A percentile compares a stretch with the other conserved stretches of the same genome.
These are phyloP conservation scores for Percopsis omiscomaycus DNA, from an alignment of 2,797 vertebrate species.

Conservation along the genomic window DNA sequence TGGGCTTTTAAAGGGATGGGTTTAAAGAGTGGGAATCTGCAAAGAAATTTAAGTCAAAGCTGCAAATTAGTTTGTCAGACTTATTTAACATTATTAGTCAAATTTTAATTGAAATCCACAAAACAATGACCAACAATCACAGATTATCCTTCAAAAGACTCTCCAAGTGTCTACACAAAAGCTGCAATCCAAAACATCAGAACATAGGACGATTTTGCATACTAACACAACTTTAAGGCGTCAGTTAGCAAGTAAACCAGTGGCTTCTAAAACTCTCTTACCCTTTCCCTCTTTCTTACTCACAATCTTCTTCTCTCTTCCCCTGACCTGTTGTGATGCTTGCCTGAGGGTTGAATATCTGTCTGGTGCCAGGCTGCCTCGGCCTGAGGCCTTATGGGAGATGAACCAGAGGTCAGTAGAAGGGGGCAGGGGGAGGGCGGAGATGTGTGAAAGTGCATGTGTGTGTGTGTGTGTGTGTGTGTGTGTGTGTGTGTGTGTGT, in stretches of 20 bases:
- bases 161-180: constrained; percentile 30
- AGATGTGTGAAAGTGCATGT: constrained; percentile 14
- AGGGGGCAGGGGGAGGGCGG: constrained; percentile 26
- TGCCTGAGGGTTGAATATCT: constrained; percentile 80
- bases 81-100: constrained; percentile 50
- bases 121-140: constrained; percentile 35
- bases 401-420: constrained; percentile 76
- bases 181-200: constrained; percentile 8
- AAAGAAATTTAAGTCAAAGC: constrained; percentile 67
- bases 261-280: constrained; percentile 17
- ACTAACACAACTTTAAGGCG: constrained; percentile 30
- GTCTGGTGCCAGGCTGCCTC: constrained; percentile 84
- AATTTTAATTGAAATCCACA: constrained; percentile 32
- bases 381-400: constrained; percentile 77
- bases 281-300: constrained; percentile 20
- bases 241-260: constrained; percentile 22
- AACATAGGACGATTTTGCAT: constrained; percentile 6
- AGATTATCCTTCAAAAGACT: constrained; percentile 30
- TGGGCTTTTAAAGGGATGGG: constrained; percentile 52
- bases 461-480: constrained; percentile 26
- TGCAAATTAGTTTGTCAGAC: constrained; percentile 59
- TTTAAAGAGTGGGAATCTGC: constrained; percentile 66
- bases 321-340: constrained; percentile 73
- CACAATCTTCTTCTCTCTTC: constrained; percentile 31
- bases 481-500: constrained; percentile 25